Base-by-base conservation (phyloP, 1,140 invertebrate genomes). In the Metopolophium dirhodum region DNA sequence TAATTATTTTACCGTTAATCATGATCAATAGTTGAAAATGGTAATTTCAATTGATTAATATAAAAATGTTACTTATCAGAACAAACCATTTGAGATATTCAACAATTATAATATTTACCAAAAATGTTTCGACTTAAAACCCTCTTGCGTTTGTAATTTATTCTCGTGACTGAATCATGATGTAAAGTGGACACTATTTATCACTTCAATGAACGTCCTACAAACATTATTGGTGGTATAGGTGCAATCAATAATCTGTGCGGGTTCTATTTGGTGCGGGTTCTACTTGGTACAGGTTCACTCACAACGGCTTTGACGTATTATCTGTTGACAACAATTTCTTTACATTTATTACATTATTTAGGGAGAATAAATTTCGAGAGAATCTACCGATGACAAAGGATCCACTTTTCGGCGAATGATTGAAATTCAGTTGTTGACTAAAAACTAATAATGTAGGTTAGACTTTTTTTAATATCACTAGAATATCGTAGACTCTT, bases 361-460 rank as follows among this genome's bases (percentile, higher is more conserved):
- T 20, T 49, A 35, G 8, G 47, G 26, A 87, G n/a, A 30, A 87
- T 47, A 87, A 47, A 87, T 41, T 23, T 23, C 45, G 2, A 41
- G 35, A 35, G 18, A 6, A 35, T 35, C 18, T 77, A 35, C n/a
- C 30, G 57, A 77, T 0, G 61, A 77, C n/a, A 77, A n/a, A 77
- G 22, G 7, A 37, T 30, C 7, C 11, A 47, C 9, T 88, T 88
- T 51, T 51, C 9, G 22, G 20, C 11, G 22, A 26, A 86, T 41
- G 85, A 86, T 86, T 47, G 26, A 86, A 83, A 83, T 83, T 83
- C 77, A 83, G 35, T 37, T 83, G 77, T 49, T 7, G 30, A 49
- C 45, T 89, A 37, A 26, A 89, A 89, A 41, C 88, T 89, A 57
- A 54, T 54, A 89, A 89, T 26, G 23, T 23, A 89, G 35, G 51